Percentiles rank a stretch among this genome's conserved stretches.
Conservation (phyloP, 53 echinoderm and acorn worm species). For the Astropecten irregularis region DNA sequence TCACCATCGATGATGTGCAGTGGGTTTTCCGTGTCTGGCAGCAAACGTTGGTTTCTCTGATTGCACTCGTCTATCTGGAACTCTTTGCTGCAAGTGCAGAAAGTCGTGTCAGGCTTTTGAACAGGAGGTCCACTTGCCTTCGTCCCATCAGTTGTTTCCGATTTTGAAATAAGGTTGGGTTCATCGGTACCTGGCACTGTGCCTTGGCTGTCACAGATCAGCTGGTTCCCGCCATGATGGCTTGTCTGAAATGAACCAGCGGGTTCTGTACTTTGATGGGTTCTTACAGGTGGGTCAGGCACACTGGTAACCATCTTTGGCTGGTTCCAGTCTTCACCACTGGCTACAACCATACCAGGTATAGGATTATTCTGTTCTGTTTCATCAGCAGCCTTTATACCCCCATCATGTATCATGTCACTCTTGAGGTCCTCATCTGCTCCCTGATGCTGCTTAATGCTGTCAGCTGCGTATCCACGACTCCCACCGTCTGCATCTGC, state of each 20-base stretch:
- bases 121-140: no score
- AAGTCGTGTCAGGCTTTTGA: neutral
- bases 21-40: slow-evolving; percentile 57
- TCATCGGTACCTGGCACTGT: no score
- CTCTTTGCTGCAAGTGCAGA: slow-evolving; percentile 1
- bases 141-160: no score
- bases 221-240: no score
- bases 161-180: no score
- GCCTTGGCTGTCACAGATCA: no score
- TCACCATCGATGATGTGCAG: slow-evolving; percentile 69
- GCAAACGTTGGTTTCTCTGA: slow-evolving; percentile 53
- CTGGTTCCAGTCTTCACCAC: neutral
- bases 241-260: no score
- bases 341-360: slow-evolving; percentile 25
- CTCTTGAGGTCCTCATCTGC: neutral
- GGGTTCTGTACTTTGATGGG: no score
- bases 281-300: neutral
- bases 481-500: neutral
- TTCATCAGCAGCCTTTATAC: neutral
- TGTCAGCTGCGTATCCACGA: neutral
- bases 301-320: neutral
- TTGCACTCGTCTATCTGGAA: neutral
- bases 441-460: neutral
- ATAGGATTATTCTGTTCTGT: neutral
- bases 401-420: neutral